Base-by-base conservation (phyloP, 2,113 vertebrate species). In the Varanus komodoensis region DNA sequence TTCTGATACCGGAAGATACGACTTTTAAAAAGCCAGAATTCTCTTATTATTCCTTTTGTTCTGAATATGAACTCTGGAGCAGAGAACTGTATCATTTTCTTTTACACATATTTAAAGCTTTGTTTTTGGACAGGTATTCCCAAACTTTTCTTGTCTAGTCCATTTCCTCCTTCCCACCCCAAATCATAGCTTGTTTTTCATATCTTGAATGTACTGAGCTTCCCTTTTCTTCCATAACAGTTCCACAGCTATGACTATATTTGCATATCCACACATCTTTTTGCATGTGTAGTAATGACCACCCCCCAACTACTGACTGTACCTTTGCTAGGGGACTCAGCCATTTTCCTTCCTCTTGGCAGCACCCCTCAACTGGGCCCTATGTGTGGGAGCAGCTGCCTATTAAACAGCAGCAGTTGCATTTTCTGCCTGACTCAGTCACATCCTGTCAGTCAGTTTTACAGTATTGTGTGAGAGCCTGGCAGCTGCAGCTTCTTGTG, bases 21-120 rank as follows among this genome's bases (percentile, higher is more conserved):
- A 8, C 2, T 6, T 93, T 11, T 50, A 86, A 91, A 69, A 87
- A n/a, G 19, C 1, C 3, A 0, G 64, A 32, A 85, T 61, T 77
- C 1, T 78, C n/a, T 29, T 67, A 57, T 78, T 78, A 19, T 57
- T 79, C 57, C 34, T 82, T 48, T 89, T 86, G 4, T 1, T 82
- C 2, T 89, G 61, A 11, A n/a, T 84, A 44, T 89, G 48, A 52
- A 85, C 91, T 88, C 8, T 27, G 77, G 52, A 19, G 48, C 88
- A 93, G 48, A 27, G n/a, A 44, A 78, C n/a, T 7, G 54, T 27
- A 44, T 27, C 34, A 19, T 21, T 67, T 57, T 64, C 14, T 57
- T 82, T 83, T 83, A 87, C 61, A 52, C 6, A 8, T 38, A 32
- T 32, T 57, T 23, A 64, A 44, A 44, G 34, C 3, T 67, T 34